phyloP scores from a whole-genome alignment of 2,113 vertebrate species.

The Pao palembangensis region DNA sequence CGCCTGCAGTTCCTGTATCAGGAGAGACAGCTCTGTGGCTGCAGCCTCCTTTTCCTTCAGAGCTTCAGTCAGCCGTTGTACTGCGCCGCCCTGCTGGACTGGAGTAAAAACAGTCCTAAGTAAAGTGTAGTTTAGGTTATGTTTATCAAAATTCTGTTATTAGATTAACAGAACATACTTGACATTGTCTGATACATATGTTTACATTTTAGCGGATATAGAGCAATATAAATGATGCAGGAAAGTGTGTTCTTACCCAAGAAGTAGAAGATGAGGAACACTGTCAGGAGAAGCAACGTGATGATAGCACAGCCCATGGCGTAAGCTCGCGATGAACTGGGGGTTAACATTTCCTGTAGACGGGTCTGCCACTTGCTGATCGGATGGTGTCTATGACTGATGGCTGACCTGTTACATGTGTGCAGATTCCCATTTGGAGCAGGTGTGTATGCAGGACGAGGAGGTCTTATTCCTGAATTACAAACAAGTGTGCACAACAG shows the following conservation, averaged over 20 bases:
- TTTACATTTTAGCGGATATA: not conserved
- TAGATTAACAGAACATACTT: not conserved
- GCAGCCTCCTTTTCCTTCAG: conserved; percentile 56
- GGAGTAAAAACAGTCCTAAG: conserved; percentile 4
- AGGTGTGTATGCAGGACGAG: conserved; percentile 47
- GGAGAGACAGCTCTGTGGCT: conserved; percentile 55
- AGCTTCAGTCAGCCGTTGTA: conserved; percentile 70
- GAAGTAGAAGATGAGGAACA: conserved; percentile 68
- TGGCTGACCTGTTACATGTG: conserved; percentile 15
- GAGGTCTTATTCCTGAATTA: conserved; percentile 47
- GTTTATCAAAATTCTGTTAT: too few species aligned
- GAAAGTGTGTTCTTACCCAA: conserved; percentile 41
- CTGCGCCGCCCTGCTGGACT: conserved; percentile 82
- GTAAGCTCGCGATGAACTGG: conserved; percentile 54
- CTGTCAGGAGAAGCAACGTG: conserved; percentile 72
- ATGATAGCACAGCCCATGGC: conserved; percentile 72
- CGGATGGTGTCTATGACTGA: conserved; percentile 33
- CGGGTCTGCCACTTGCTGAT: conserved; percentile 46
- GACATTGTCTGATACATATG: not conserved
- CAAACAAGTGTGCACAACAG: not conserved
- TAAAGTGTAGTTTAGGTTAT: not conserved
- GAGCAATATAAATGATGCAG: not conserved
- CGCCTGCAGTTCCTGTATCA: conserved; percentile 77
- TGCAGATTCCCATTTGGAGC: conserved; percentile 60
- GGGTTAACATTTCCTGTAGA: conserved; percentile 58